Conservation (phyloP, 1,140 invertebrate species). For the Bombus breviceps region DNA sequence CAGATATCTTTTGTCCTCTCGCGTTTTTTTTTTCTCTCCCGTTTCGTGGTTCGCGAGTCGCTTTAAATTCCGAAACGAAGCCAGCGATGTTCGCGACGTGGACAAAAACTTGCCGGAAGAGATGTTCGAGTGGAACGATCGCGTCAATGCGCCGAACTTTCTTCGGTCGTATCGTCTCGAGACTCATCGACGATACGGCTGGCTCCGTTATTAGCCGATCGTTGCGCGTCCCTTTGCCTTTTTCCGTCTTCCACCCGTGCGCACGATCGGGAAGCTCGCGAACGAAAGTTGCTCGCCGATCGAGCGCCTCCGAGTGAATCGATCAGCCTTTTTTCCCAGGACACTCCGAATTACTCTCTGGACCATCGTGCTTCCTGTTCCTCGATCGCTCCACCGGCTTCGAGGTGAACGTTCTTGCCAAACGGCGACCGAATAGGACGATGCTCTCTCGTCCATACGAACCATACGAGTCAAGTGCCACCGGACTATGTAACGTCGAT, state of each 20-base stretch:
- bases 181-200: conserved; percentile 24
- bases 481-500: not conserved
- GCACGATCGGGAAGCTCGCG: not conserved
- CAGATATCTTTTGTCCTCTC: conserved; percentile 20
- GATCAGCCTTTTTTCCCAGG: not conserved
- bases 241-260: not conserved
- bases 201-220: conserved; percentile 1
- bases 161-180: conserved; percentile 20
- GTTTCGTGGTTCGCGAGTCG: not conserved
- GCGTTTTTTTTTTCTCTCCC: conserved; percentile 1
- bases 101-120: conserved; percentile 39
- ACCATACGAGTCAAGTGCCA: not conserved
- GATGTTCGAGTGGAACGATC: not conserved
- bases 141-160: not conserved
- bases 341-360: too few species aligned
- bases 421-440: not conserved
- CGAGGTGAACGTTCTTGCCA: not conserved
- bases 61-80: conserved; percentile 46
- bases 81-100: not conserved
- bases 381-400: not conserved
- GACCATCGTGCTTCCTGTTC: not conserved
- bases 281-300: conserved; percentile 3
- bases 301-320: not conserved
- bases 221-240: not conserved
- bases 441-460: not conserved